Evolutionary conservation across 2,797 vertebrate species (phyloP), one percentile per base, ranked within the genome.

Genomic region (Lerista edwardsae): DNA sequence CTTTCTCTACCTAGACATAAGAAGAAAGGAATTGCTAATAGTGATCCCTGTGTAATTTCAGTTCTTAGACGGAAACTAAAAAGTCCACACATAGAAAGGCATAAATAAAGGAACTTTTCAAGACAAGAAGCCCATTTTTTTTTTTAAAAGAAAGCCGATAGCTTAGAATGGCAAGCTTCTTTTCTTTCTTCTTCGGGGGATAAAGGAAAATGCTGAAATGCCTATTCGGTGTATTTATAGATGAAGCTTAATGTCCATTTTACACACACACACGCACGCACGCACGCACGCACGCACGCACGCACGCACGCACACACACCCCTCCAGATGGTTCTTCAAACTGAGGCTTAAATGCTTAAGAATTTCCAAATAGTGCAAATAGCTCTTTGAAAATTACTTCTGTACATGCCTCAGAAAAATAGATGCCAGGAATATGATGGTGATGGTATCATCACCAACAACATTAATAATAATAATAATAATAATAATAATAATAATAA

Each of bases 321-420:
- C 57, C 83, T 90, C 71, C 29, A 84, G 73, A 67, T 88, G 51
- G 27, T 92, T 94, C 86, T 94, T 93, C 90, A 94, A 89, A 91
- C 84, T 79, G 86, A 87, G 84, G 51, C 80, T 94, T 93, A 93
- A 94, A 94, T 89, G 90, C 4, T 6, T 91, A 93, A 88, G 72
- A 91, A 88, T 87, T 57, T 88, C 82, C 87, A 90, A 94, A 89
- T 88, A 91, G 79, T 94, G 88, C 88, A 93, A 94, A 90, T 88
- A 93, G 83, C 41, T 89, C 87, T 94, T 94, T 95, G 93, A 95
- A 93, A 91, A 86, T 93, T 92, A 93, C 89, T 94, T 95, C 89
- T 94, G 89, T 91, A 84, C 90, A 72, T 88, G 85, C 78, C 87
- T 94, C 86, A 89, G 88, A 94, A 93, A 93, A 95, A 90, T 87